Evolutionary conservation across 1,140 invertebrate genomes (phyloP).

Genomic region (Ips typographus): DNA sequence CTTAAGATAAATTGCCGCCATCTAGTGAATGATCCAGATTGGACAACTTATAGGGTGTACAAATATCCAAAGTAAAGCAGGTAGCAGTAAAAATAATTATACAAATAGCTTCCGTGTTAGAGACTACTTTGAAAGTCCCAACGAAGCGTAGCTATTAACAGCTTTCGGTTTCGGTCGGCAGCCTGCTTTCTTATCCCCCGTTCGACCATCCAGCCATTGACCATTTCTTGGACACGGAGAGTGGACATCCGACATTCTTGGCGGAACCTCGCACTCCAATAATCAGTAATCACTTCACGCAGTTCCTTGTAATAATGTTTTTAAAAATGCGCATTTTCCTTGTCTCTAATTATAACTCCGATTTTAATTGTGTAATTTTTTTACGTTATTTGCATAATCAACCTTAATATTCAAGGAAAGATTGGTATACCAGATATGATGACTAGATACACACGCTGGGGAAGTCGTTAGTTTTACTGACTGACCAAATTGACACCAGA

Average conservation of each 20-base stretch:
- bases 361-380: slow-evolving; percentile 38
- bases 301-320: slow-evolving; percentile 31
- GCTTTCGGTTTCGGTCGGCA: slow-evolving; percentile 39
- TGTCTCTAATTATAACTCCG: slow-evolving; percentile 33
- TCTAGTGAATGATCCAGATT: background rate
- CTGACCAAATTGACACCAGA: slow-evolving; percentile 3
- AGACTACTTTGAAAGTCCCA: slow-evolving; percentile 39
- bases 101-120: slow-evolving; percentile 32
- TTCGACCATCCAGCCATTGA: slow-evolving; percentile 35
- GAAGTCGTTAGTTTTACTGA: slow-evolving; percentile 9
- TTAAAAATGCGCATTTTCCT: slow-evolving; percentile 36
- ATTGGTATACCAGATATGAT: slow-evolving; percentile 15
- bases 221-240: slow-evolving; percentile 39
- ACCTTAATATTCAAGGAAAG: slow-evolving; percentile 31
- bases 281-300: slow-evolving; percentile 37
- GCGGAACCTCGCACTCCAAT: slow-evolving; percentile 36
- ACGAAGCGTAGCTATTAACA: slow-evolving; percentile 39
- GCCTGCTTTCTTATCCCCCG: slow-evolving; percentile 39
- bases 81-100: background rate
- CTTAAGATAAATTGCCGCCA: slow-evolving; percentile 24
- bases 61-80: too few relatives aligned
- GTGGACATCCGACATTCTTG: slow-evolving; percentile 38
- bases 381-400: slow-evolving; percentile 33
- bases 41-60: too few relatives aligned
- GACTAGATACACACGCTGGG: slow-evolving; percentile 11